Evolutionary conservation across 1,140 invertebrate species (phyloP).

Genomic region (Vanessa atalanta): DNA sequence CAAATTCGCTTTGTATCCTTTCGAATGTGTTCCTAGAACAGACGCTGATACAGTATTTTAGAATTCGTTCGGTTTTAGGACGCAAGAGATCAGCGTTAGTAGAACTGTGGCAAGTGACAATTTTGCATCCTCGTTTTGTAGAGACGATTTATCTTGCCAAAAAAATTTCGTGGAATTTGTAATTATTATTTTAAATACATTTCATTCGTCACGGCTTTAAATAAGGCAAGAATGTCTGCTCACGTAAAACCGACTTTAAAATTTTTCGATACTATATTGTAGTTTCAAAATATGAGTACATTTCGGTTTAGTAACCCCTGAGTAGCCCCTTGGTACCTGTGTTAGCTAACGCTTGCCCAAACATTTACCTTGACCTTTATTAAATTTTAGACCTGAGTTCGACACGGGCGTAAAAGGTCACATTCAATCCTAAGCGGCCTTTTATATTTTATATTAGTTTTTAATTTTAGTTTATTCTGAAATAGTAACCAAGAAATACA

Average conservation of each 20-base stretch:
- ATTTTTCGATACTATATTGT: too few species aligned
- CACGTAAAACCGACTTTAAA: neutral
- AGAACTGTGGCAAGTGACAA: conserved; percentile 37
- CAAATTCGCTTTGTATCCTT: conserved; percentile 31
- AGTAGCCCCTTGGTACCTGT: too few species aligned
- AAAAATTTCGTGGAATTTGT: conserved; percentile 35
- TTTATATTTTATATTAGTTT: neutral
- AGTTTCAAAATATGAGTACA: too few species aligned
- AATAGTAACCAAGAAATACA: too few species aligned
- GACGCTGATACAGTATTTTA: conserved; percentile 19
- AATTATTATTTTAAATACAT: conserved; percentile 27
- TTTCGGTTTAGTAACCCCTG: too few species aligned
- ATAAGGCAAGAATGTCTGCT: neutral
- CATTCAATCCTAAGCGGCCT: too few species aligned
- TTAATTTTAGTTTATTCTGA: neutral
- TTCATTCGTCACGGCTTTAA: conserved; percentile 22
- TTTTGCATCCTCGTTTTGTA: conserved; percentile 32
- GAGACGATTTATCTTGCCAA: conserved; percentile 37
- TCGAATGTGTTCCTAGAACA: conserved; percentile 31
- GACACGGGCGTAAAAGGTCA: too few species aligned
- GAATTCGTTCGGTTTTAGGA: conserved; percentile 26
- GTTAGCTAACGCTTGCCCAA: too few species aligned
- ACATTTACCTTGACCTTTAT: too few species aligned
- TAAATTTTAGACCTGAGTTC: too few species aligned
- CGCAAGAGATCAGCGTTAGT: conserved; percentile 21